These are phyloP conservation scores for Nesogale talazaci DNA, from an alignment of 2,113 vertebrate species.

Conservation along the genomic window DNA sequence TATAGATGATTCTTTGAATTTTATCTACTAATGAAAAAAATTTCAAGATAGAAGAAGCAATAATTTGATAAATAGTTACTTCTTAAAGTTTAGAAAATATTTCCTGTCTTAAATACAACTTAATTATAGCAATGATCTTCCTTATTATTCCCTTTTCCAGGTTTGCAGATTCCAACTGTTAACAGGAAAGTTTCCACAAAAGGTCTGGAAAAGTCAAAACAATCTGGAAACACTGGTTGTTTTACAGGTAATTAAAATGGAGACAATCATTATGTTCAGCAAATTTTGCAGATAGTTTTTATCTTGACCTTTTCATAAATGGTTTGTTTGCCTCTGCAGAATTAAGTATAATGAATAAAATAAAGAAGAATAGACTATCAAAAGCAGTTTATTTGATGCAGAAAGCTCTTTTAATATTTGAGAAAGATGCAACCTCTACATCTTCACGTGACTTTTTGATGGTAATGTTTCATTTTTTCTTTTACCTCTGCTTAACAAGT, in stretches of 20 bases:
- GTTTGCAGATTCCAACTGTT: constrained; percentile 37
- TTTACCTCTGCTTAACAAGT: background rate
- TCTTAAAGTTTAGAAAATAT: constrained; percentile 43
- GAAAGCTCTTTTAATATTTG: constrained; percentile 88
- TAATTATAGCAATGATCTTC: background rate
- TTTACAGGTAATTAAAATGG: constrained; percentile 83
- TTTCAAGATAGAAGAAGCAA: background rate
- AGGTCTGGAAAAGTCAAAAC: constrained; percentile 59
- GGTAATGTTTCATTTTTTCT: constrained; percentile 85
- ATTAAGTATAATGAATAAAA: constrained; percentile 86
- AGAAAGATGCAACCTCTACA: constrained; percentile 74
- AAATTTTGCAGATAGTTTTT: constrained; percentile 37
- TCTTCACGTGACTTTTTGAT: constrained; percentile 86
- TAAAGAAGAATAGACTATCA: constrained; percentile 93
- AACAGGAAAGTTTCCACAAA: constrained; percentile 65
- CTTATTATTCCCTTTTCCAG: constrained; percentile 67
- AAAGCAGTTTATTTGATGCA: constrained; percentile 93
- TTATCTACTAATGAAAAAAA: background rate
- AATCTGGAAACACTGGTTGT: constrained; percentile 39
- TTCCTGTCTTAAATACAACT: constrained; percentile 21
- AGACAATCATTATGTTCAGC: background rate
- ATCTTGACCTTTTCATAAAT: constrained; percentile 52
- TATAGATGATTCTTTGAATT: too few relatives aligned
- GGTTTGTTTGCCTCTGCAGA: constrained; percentile 85
- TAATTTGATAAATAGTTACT: constrained; percentile 15